These are phyloP conservation scores for Zaprionus lachaisei DNA, from an alignment of 1,140 invertebrate species.

Conservation along the genomic window DNA sequence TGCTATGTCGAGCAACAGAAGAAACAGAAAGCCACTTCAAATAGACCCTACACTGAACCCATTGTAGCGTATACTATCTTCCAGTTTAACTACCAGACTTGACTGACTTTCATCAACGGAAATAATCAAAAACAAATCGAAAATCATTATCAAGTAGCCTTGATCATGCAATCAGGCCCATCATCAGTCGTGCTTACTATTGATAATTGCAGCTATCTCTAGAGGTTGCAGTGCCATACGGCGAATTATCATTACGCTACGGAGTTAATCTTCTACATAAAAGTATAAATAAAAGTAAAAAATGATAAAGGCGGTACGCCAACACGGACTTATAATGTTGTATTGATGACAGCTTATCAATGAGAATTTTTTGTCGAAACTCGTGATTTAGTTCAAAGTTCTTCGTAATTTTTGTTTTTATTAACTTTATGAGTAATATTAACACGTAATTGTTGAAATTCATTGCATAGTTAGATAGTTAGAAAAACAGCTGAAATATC, in stretches of 20 bases:
- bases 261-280: neutral
- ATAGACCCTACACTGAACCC: no score
- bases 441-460: slow-evolving; percentile 28
- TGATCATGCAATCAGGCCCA: neutral
- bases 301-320: slow-evolving; percentile 11
- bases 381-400: slow-evolving; percentile 57
- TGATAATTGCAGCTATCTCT: slow-evolving; percentile 30
- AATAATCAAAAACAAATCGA: slow-evolving; percentile 20
- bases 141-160: slow-evolving; percentile 22
- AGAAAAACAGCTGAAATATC: neutral
- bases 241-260: slow-evolving; percentile 6
- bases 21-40: no score
- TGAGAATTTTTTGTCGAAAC: slow-evolving; percentile 19
- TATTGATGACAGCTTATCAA: slow-evolving; percentile 16
- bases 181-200: neutral
- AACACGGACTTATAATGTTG: slow-evolving; percentile 9
- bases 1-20: no score
- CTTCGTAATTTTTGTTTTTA: neutral
- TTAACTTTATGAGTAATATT: slow-evolving; percentile 27
- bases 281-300: slow-evolving; percentile 7
- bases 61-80: neutral
- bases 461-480: neutral
- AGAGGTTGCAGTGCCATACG: neutral
- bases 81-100: neutral
- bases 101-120: neutral